Evolutionary conservation across 2,888 invertebrate genomes (phyloP).

Genomic region (Iselma pallidipennis): DNA sequence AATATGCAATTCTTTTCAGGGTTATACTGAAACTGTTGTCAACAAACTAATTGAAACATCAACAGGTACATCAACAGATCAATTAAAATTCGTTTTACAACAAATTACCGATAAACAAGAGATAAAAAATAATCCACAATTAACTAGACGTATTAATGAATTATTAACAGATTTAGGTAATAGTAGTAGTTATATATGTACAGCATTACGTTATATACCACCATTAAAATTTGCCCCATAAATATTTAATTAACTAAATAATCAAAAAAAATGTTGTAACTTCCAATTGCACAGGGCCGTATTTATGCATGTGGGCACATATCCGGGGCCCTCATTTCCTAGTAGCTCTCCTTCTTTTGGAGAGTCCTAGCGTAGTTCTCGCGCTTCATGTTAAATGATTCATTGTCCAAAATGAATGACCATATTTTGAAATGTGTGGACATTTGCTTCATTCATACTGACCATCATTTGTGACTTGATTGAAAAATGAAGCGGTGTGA

Average conservation of each 20-base stretch:
- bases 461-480: too few species aligned
- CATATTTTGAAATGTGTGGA: too few species aligned
- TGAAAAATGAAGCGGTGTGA: too few species aligned
- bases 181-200: constrained; percentile 61
- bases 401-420: too few species aligned
- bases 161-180: constrained; percentile 62
- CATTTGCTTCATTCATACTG: too few species aligned
- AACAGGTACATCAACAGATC: constrained; percentile 62
- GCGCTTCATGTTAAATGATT: too few species aligned
- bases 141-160: constrained; percentile 61
- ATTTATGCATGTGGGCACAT: too few species aligned
- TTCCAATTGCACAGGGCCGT: too few species aligned
- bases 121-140: constrained; percentile 62
- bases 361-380: too few species aligned
- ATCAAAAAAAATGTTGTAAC: too few species aligned
- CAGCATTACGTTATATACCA: constrained; percentile 63
- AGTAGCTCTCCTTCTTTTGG: too few species aligned
- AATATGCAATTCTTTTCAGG: constrained; percentile 53
- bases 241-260: not conserved
- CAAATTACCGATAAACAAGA: constrained; percentile 64
- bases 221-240: constrained; percentile 57
- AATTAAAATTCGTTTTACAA: constrained; percentile 61
- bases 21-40: constrained; percentile 65
- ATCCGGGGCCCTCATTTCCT: too few species aligned
- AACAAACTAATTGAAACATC: constrained; percentile 61